Evolutionary conservation across 2,113 vertebrate species (phyloP).

Genomic region (Amazona vittata): DNA sequence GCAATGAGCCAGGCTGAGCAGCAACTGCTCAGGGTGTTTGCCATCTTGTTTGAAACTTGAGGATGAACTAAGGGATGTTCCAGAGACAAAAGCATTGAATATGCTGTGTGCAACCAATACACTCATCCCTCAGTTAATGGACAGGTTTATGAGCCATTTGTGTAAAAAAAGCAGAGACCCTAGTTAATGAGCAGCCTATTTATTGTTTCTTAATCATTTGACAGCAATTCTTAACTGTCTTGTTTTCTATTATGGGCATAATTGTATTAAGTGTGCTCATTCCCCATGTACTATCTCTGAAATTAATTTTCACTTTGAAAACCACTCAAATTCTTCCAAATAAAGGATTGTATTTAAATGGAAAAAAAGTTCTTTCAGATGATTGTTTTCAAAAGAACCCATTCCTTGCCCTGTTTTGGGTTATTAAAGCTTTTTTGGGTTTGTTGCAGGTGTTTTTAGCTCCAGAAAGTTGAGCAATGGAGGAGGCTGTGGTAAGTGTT

Average conservation of each 20-base stretch:
- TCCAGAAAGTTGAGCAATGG: background rate
- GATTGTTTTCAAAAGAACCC: background rate
- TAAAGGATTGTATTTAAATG: background rate
- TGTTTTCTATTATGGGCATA: background rate
- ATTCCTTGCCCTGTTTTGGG: background rate
- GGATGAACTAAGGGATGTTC: background rate
- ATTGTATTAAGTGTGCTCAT: background rate
- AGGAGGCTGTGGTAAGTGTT: background rate
- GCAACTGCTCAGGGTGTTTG: background rate
- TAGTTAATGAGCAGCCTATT: background rate
- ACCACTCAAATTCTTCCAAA: background rate
- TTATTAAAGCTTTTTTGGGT: background rate
- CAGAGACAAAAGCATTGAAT: background rate
- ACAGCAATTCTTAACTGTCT: background rate
- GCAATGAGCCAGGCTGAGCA: background rate
- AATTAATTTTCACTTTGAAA: conserved; percentile 14
- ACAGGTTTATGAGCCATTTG: background rate
- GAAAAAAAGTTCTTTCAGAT: conserved; percentile 13
- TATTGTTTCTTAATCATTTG: conserved; percentile 29
- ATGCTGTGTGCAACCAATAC: background rate
- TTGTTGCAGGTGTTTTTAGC: background rate
- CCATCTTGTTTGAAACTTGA: background rate
- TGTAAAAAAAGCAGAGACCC: background rate
- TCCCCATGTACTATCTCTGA: background rate
- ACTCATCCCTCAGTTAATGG: background rate